Percentiles rank a stretch among this genome's conserved stretches.
These are phyloP conservation scores for Ctenomys sociabilis DNA, from an alignment of 2,113 vertebrate genomes.

Conservation along the genomic window DNA sequence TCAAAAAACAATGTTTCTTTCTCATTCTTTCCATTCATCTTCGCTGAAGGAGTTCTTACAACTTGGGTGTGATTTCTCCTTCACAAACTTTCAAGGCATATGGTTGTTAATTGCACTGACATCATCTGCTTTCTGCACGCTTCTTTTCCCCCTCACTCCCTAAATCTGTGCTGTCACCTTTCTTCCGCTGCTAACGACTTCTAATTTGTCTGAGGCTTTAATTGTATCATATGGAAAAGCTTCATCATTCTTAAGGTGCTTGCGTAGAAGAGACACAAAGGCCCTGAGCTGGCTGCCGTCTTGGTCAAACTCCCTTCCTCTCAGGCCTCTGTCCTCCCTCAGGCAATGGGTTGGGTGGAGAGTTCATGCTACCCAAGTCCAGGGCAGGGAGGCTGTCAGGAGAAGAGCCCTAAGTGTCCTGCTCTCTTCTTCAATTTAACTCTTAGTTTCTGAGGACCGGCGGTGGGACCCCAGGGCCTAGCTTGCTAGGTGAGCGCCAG, in stretches of 20 bases:
- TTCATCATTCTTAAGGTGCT: background rate
- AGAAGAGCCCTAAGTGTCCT: background rate
- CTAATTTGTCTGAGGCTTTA: background rate
- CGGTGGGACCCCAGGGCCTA: background rate
- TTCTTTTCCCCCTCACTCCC: constrained; percentile 17
- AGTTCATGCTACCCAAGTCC: too few species aligned
- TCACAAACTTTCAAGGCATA: background rate
- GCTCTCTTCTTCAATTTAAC: background rate
- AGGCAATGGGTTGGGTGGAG: background rate
- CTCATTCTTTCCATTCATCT: background rate
- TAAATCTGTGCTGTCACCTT: background rate
- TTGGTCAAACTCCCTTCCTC: accelerated
- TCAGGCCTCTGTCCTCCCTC: background rate
- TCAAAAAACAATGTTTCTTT: background rate
- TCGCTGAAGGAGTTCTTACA: background rate
- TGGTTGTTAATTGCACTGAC: background rate
- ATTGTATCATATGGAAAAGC: background rate
- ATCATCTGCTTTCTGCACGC: background rate
- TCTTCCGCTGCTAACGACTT: background rate
- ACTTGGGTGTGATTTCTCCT: background rate
- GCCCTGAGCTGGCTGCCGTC: background rate
- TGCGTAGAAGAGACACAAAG: background rate
- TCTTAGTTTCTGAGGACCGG: too few species aligned
- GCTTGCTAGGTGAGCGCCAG: background rate
- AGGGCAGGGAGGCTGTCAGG: accelerated